Base-by-base conservation (phyloP, 2,888 invertebrate genomes). In the Aphrophora alni region DNA sequence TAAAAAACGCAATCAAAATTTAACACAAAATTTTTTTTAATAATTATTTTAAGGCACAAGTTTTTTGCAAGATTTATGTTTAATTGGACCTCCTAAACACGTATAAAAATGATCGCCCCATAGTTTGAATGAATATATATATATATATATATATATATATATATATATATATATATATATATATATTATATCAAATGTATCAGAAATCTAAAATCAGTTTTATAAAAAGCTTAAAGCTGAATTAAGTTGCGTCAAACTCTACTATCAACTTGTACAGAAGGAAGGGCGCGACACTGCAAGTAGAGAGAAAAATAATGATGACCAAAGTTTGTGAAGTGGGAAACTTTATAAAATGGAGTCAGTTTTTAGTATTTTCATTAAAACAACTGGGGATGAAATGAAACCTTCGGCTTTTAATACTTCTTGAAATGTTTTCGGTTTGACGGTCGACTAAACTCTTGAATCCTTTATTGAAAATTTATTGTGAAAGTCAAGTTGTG, bases 271-370 rank as follows among this genome's bases (percentile, higher is more conserved):
- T 59, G 4, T 59, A 7, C 2, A 59, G 21, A 33, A 2, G 59
- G n/a, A 21, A 5, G 59, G 21, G 21, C 14, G 59, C 10, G 21
- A n/a, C 59, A 33, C 33, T 3, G 44, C 44, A 2, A 21, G 59
- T 21, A 21, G 21, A 59, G 59, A 21, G 59, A 59, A 59, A n/a
- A 59, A 59, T 59, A 59, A 59, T 59, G 59, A 59, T 59, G 59
- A n/a, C 59, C 59, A 21, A 59, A 59, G 59, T 59, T 59, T 14
- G 59, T 59, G 12, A 59, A 59, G 59, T 21, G 59, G 21, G 21
- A 59, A 59, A 59, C 59, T 59, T 59, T 59, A 59, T 59, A 59
- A 59, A 59, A 21, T 59, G 59, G 59, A 59, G 59, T 59, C 59
- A 59, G 59, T 21, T 59, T 59, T 59, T 59, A 59, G 59, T 59